Evolutionary conservation across 2,113 vertebrate genomes (phyloP).

Genomic region (Chunga burmeisteri): DNA sequence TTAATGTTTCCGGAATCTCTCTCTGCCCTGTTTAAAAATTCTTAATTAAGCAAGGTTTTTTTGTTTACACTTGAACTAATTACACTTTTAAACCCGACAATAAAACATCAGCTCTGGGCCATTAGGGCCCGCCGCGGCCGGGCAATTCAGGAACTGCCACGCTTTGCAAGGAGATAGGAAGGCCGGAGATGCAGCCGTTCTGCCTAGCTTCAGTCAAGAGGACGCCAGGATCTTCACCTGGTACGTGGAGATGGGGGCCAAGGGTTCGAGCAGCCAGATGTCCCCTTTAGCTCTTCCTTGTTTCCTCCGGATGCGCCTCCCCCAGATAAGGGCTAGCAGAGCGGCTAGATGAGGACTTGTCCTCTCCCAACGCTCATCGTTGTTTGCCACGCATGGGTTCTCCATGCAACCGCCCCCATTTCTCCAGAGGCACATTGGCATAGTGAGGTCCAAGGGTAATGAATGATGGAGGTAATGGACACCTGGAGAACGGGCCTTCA

Average conservation of each 20-base stretch:
- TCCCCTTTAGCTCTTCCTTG: slow-evolving; percentile 62
- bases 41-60: slow-evolving; percentile 89
- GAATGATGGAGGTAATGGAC: not conserved
- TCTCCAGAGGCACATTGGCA: fast-evolving
- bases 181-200: slow-evolving; percentile 44
- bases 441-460: not conserved
- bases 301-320: slow-evolving; percentile 32
- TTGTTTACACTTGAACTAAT: slow-evolving; percentile 90
- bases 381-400: not conserved
- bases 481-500: not conserved
- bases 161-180: slow-evolving; percentile 76
- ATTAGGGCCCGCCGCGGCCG: slow-evolving; percentile 74
- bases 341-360: not conserved
- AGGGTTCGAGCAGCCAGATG: slow-evolving; percentile 62
- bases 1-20: slow-evolving; percentile 79
- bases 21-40: slow-evolving; percentile 86
- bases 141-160: slow-evolving; percentile 79
- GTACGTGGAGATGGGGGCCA: slow-evolving; percentile 57
- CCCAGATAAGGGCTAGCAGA: slow-evolving; percentile 31
- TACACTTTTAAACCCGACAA: slow-evolving; percentile 88
- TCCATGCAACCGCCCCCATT: fast-evolving
- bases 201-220: slow-evolving; percentile 81
- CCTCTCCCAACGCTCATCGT: not conserved
- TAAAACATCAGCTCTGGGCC: slow-evolving; percentile 84
- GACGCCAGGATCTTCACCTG: slow-evolving; percentile 63